A percentile compares a stretch with the other conserved stretches of the same genome.
Evolutionary conservation across 2,113 vertebrate genomes (phyloP).

Genomic region (Glareola pratincola): DNA sequence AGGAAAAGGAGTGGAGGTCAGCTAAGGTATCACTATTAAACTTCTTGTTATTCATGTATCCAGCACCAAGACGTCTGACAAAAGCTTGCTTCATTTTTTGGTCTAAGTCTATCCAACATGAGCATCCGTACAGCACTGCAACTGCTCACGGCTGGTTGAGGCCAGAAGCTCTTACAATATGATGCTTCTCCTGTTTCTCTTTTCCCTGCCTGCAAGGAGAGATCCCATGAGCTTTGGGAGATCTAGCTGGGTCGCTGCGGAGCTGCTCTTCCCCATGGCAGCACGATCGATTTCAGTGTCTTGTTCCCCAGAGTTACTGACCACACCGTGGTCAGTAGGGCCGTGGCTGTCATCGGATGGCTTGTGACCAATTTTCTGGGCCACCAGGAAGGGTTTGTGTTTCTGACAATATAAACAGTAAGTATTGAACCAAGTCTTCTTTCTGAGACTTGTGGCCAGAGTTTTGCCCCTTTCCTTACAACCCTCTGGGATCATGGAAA

Average conservation of each 20-base stretch:
- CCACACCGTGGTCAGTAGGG: not conserved
- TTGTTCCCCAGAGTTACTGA: not conserved
- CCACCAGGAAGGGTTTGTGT: not conserved
- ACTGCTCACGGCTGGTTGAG: not conserved
- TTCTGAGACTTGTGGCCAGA: not conserved
- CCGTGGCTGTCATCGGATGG: rapidly evolving
- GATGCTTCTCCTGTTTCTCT: not conserved
- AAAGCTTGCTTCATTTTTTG: not conserved
- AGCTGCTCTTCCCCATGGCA: not conserved
- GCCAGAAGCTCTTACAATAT: rapidly evolving
- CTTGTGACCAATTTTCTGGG: not conserved
- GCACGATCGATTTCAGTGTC: not conserved
- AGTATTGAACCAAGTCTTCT: not conserved
- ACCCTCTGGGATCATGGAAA: not conserved
- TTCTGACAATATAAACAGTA: not conserved
- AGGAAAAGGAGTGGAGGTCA: not conserved
- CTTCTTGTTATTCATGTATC: not conserved
- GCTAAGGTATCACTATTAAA: not conserved
- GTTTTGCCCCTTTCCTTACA: not conserved
- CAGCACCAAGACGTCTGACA: not conserved
- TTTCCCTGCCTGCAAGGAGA: not conserved
- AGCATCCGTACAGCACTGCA: not conserved
- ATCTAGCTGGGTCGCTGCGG: rapidly evolving
- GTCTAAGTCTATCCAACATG: not conserved
- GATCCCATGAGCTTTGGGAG: not conserved